A percentile compares a stretch with the other conserved stretches of the same genome.
phyloP scores from a whole-genome alignment of 1,140 invertebrate genomes.

The Eubasilissa regina region DNA sequence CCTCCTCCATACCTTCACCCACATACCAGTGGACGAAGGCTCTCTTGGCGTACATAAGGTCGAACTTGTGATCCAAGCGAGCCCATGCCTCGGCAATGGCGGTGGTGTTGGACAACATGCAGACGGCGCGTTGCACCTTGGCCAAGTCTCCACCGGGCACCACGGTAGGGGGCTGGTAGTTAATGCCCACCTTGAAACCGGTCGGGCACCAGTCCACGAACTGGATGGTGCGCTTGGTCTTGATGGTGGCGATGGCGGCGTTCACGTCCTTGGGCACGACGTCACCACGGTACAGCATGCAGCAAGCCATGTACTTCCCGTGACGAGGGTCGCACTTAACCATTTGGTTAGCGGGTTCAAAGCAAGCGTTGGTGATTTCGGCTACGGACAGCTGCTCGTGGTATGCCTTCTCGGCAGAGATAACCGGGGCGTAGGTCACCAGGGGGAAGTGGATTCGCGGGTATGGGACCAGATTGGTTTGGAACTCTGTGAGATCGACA shows the following conservation, averaged over 20 bases:
- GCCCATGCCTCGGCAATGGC: constrained; percentile 87
- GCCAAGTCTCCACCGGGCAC: constrained; percentile 87
- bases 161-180: constrained; percentile 86
- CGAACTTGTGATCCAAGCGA: constrained; percentile 86
- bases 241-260: constrained; percentile 88
- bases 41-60: constrained; percentile 87
- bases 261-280: constrained; percentile 88
- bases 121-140: constrained; percentile 81
- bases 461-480: constrained; percentile 90
- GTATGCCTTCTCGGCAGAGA: constrained; percentile 90
- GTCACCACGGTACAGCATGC: constrained; percentile 85
- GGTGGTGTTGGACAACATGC: constrained; percentile 88
- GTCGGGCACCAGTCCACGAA: constrained; percentile 95
- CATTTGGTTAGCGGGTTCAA: constrained; percentile 93
- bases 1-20: constrained; percentile 90
- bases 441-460: constrained; percentile 89
- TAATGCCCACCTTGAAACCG: constrained; percentile 88
- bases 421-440: constrained; percentile 89
- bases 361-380: constrained; percentile 92
- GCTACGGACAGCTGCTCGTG: constrained; percentile 86
- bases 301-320: constrained; percentile 93
- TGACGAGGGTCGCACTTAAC: constrained; percentile 92
- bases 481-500: constrained; percentile 92
- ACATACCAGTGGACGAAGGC: constrained; percentile 92
- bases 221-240: constrained; percentile 87